phyloP scores from a whole-genome alignment of 2,888 invertebrate species.

The Cephus rjabovi region DNA sequence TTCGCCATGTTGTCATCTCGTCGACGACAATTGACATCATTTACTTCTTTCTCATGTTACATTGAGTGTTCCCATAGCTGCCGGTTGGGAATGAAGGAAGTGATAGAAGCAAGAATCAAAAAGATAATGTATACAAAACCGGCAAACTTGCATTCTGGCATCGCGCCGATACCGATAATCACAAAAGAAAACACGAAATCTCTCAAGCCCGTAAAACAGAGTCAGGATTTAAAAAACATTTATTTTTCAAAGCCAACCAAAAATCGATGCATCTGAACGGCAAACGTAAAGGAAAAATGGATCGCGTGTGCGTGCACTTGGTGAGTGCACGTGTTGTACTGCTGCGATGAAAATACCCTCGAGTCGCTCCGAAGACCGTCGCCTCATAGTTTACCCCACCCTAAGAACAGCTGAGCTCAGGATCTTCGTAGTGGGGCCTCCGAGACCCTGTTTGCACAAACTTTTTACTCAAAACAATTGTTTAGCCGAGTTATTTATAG shows the following conservation, averaged over 20 bases:
- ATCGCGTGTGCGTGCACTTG: constrained; percentile 43
- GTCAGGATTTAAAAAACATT: neutral
- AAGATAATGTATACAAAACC: neutral
- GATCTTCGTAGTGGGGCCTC: constrained; percentile 20
- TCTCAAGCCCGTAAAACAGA: neutral
- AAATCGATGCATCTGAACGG: neutral
- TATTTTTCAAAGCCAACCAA: neutral
- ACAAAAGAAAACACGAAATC: neutral
- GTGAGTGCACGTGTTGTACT: constrained; percentile 59
- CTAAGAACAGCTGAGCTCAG: constrained; percentile 39
- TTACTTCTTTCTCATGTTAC: constrained; percentile 8
- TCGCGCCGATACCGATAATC: neutral
- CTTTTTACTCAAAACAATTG: neutral
- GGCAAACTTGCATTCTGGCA: neutral
- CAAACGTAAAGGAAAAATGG: constrained; percentile 10
- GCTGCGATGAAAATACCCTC: constrained; percentile 61
- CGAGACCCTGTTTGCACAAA: neutral
- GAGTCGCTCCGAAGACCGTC: constrained; percentile 47
- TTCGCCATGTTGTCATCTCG: constrained; percentile 69
- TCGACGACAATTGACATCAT: constrained; percentile 28
- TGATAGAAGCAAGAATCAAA: neutral
- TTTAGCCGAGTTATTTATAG: neutral
- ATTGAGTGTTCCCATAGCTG: neutral
- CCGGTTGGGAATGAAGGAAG: neutral
- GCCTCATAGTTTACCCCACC: constrained; percentile 52